Conservation (phyloP, 1,140 invertebrate species). For the Sminthurinus signatus region DNA sequence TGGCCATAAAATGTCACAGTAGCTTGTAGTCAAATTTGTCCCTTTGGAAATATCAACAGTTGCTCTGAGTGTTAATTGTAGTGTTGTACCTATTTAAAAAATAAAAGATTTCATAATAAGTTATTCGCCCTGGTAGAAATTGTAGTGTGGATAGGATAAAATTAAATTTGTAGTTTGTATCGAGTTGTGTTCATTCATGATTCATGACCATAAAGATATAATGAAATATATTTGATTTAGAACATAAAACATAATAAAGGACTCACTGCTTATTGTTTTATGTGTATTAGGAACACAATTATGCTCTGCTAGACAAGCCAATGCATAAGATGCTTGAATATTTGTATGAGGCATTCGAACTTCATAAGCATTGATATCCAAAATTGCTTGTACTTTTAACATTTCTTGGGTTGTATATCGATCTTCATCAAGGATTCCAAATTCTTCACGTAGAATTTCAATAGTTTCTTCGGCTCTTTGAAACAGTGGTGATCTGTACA, state of each 20-base stretch:
- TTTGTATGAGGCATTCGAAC: slow-evolving; percentile 25
- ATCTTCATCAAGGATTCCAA: slow-evolving; percentile 39
- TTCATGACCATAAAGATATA: too few species aligned
- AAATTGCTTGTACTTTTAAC: slow-evolving; percentile 42
- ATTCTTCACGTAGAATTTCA: slow-evolving; percentile 28
- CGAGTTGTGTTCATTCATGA: too few species aligned
- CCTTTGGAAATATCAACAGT: slow-evolving; percentile 44
- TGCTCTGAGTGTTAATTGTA: slow-evolving; percentile 41
- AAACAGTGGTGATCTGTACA: slow-evolving; percentile 13
- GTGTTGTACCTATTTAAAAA: slow-evolving; percentile 13
- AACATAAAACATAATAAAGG: too few species aligned
- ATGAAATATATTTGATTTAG: too few species aligned
- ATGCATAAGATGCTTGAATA: slow-evolving; percentile 42
- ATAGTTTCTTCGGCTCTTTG: slow-evolving; percentile 12
- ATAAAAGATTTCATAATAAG: too few species aligned
- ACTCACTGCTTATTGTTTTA: slow-evolving; percentile 31
- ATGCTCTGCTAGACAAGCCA: slow-evolving; percentile 44
- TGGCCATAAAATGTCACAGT: slow-evolving; percentile 46
- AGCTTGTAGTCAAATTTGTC: slow-evolving; percentile 44
- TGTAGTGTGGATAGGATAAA: too few species aligned
- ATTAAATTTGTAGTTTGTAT: too few species aligned
- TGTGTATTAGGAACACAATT: slow-evolving; percentile 45
- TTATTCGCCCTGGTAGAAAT: too few species aligned
- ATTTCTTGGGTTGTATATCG: slow-evolving; percentile 42
- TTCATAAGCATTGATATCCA: slow-evolving; percentile 44